phyloP scores from a whole-genome alignment of 2,113 vertebrate species.

The Tachysurus vachellii region DNA sequence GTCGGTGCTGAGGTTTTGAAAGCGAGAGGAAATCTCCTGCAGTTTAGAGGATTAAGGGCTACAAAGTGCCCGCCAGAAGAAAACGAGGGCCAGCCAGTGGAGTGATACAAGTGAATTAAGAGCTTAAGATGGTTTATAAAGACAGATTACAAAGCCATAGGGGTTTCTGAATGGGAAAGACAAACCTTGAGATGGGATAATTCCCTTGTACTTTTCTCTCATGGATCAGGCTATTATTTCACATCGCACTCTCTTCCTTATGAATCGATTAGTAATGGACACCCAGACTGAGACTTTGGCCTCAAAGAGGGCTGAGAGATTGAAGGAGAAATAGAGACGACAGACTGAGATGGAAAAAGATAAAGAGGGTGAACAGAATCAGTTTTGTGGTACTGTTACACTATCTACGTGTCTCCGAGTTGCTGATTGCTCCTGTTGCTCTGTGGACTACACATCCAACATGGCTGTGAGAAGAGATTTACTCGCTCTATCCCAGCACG shows the following conservation, averaged over 20 bases:
- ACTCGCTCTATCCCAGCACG: background rate
- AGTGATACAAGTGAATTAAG: constrained; percentile 79
- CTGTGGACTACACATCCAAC: background rate
- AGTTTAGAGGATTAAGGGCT: constrained; percentile 78
- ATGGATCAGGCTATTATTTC: constrained; percentile 61
- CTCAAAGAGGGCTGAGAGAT: constrained; percentile 28
- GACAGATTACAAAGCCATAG: constrained; percentile 78
- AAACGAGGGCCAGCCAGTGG: constrained; percentile 69
- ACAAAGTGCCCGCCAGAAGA: constrained; percentile 74
- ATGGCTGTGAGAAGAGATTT: background rate
- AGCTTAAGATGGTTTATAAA: constrained; percentile 81
- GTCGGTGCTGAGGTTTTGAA: constrained; percentile 63
- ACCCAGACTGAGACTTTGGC: constrained; percentile 48
- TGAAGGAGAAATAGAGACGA: constrained; percentile 38
- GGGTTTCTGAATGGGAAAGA: constrained; percentile 75
- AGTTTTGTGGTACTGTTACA: background rate
- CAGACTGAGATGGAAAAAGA: background rate
- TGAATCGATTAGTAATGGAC: constrained; percentile 58
- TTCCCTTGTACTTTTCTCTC: constrained; percentile 69
- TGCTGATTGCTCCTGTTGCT: background rate
- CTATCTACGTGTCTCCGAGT: background rate
- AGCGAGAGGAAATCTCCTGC: constrained; percentile 71
- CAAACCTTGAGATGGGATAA: constrained; percentile 73
- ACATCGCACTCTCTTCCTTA: constrained; percentile 46
- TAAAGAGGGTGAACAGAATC: constrained; percentile 6